Conservation (phyloP, 2,888 invertebrate genomes). For the Polymixis lichenea region DNA sequence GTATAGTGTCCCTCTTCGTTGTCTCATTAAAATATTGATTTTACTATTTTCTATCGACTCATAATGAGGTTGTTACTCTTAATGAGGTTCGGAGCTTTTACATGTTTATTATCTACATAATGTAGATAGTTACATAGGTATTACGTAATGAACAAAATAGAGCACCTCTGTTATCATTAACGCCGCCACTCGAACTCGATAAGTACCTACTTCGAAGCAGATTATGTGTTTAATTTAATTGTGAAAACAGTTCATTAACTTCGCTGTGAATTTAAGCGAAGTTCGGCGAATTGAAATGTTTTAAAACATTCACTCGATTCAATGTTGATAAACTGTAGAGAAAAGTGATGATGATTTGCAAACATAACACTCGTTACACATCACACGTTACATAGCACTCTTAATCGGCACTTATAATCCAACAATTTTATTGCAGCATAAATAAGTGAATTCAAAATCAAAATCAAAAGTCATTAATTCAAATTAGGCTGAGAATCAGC, state of each 20-base stretch:
- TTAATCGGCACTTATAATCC: no score
- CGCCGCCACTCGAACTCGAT: slow-evolving; percentile 23
- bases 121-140: neutral
- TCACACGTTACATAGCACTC: no score
- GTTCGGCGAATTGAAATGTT: neutral
- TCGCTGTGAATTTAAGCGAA: slow-evolving; percentile 1
- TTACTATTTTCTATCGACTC: slow-evolving; percentile 32
- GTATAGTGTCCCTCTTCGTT: neutral
- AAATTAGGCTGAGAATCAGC: no score
- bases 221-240: slow-evolving; percentile 45
- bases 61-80: slow-evolving; percentile 36
- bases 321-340: neutral
- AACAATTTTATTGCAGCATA: neutral
- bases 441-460: neutral
- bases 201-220: slow-evolving; percentile 12
- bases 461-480: no score
- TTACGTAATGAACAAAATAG: slow-evolving; percentile 34
- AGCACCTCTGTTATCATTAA: slow-evolving; percentile 38
- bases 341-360: neutral
- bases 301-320: neutral
- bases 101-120: slow-evolving; percentile 30
- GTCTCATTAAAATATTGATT: slow-evolving; percentile 50
- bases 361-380: no score
- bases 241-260: slow-evolving; percentile 26
- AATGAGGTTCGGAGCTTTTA: slow-evolving; percentile 34